Evolutionary conservation across 2,113 vertebrate species (phyloP), one percentile per base, ranked within the genome.

Genomic region (Neopipo cinnamomea): DNA sequence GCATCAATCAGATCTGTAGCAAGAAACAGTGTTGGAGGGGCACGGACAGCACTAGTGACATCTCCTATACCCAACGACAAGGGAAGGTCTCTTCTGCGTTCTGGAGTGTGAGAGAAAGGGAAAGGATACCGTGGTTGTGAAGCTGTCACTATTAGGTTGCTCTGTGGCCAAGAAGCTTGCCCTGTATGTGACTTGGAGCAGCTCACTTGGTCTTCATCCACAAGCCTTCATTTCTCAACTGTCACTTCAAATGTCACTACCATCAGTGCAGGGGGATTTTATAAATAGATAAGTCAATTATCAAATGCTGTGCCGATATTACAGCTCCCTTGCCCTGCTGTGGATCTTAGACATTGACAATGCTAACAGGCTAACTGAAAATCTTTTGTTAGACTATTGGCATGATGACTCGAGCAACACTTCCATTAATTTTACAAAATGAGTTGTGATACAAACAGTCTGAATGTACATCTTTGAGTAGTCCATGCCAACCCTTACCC

Each of bases 1-100:
- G 18, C 33, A 49, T 13, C 4, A n/a, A 49, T 13, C 4, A n/a
- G 42, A 46, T n/a, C 41, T 67, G 46, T 21, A 62, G 22, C 18
- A 58, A 49, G 25, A 66, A 23, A 8, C 0, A 1, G 5, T 49
- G 11, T 22, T 70, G 37, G 20, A n/a, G 7, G 9, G 11, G 7
- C 44, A 70, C 8, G 12, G 41, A 12, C 11, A 72, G 21, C n/a
- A 21, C 9, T 52, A n/a, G 12, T 52, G 27, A 33, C 17, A 62
- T n/a, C 8, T 70, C 6, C 42, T 8, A 8, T 31, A 49, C 3
- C 5, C 39, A 47, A 14, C 9, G 6, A 21, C 14, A 42, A 14
- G 4, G 19, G 3, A 72, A 20, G 68, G 14, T 61, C 11, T 42
- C 12, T 46, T 63, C 62, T 79, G 30, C 61, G 19, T 39, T 85